Conservation (phyloP, 2,113 vertebrate species). For the Myotis brandtii region DNA sequence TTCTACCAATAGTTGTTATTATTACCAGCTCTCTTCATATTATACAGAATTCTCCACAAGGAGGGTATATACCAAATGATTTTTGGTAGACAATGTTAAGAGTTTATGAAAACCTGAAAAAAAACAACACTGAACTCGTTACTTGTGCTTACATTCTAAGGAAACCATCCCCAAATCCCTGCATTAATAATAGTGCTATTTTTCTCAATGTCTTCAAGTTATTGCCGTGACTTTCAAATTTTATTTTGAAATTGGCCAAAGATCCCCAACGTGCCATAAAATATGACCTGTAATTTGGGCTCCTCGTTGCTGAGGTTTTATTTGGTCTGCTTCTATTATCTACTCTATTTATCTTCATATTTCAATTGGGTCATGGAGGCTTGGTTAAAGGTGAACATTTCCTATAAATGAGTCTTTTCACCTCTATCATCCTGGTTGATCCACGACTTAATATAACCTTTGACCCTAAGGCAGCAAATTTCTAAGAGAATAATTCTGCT, state of each 20-base stretch:
- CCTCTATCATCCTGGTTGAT: conserved; percentile 49
- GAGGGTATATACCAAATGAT: background rate
- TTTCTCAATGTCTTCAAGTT: conserved; percentile 42
- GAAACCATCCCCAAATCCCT: background rate
- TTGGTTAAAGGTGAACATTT: conserved; percentile 59
- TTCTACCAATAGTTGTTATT: background rate
- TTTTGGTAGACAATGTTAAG: background rate
- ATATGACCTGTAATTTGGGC: conserved; percentile 61
- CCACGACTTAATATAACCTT: conserved; percentile 50
- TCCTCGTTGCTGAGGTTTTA: conserved; percentile 63
- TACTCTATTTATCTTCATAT: conserved; percentile 55
- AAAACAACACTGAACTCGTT: background rate
- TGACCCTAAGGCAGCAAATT: background rate
- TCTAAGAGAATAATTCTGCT: conserved; percentile 25
- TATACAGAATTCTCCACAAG: background rate
- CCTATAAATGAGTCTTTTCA: conserved; percentile 54
- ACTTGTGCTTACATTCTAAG: background rate
- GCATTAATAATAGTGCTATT: conserved; percentile 13
- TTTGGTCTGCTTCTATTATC: conserved; percentile 66
- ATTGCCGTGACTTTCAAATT: conserved; percentile 67
- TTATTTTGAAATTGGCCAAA: conserved; percentile 60
- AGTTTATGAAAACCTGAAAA: conserved; percentile 14
- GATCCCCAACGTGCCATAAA: conserved; percentile 49
- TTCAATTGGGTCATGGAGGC: background rate
- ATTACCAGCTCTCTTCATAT: background rate